These are phyloP conservation scores for Micronisus gabar DNA, from an alignment of 2,113 vertebrate species.

Conservation along the genomic window DNA sequence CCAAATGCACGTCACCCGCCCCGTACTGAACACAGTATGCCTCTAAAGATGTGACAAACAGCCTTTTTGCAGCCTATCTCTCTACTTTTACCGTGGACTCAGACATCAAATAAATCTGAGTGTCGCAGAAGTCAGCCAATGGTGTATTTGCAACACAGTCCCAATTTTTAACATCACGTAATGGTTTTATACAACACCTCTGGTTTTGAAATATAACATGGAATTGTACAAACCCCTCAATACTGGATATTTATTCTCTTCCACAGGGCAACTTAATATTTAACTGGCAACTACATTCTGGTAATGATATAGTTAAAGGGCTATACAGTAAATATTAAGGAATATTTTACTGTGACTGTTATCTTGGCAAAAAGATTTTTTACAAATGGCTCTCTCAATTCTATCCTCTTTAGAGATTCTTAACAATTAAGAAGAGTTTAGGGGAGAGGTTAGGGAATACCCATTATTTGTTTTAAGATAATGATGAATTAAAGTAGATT, in stretches of 20 bases:
- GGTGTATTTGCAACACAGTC: neutral
- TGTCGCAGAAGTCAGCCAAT: neutral
- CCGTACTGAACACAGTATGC: accelerated
- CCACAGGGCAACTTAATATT: neutral
- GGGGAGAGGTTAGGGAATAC: neutral
- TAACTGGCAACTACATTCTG: neutral
- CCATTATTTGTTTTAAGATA: neutral
- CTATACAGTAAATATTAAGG: neutral
- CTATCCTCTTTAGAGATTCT: neutral
- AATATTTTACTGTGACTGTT: neutral
- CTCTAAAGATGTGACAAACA: neutral
- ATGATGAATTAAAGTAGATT: neutral
- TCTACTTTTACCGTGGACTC: neutral
- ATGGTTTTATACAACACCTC: neutral
- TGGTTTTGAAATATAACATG: neutral
- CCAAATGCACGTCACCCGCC: neutral
- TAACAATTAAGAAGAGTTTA: neutral
- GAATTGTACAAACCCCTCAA: too few species aligned
- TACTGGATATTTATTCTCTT: neutral
- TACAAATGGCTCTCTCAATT: neutral
- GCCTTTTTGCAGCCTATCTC: neutral
- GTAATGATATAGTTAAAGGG: neutral
- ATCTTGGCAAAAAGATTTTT: neutral
- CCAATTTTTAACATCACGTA: neutral
- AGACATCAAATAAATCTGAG: too few species aligned